A percentile compares a stretch with the other conserved stretches of the same genome.
These are phyloP conservation scores for Periophthalmus magnuspinnatus DNA, from an alignment of 2,797 vertebrate species.

Conservation along the genomic window DNA sequence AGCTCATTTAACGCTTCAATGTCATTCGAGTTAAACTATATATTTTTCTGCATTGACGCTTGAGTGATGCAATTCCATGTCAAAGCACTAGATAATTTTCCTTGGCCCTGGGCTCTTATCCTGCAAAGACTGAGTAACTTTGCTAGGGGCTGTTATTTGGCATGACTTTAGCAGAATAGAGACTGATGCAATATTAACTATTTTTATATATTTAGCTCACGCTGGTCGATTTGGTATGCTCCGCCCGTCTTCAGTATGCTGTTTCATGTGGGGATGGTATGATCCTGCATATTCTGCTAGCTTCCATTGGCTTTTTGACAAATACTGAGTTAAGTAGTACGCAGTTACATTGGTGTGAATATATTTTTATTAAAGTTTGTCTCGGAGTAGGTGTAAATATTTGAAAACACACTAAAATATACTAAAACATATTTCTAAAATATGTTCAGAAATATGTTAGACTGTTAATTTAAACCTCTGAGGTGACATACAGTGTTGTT, in stretches of 20 bases:
- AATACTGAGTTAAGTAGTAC: not conserved
- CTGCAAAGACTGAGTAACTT: not conserved
- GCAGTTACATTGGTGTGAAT: not conserved
- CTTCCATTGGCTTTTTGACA: slow-evolving; percentile 11
- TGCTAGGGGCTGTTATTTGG: not conserved
- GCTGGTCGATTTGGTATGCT: not conserved
- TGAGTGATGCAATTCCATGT: not conserved
- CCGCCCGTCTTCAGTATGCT: not conserved
- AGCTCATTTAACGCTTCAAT: not conserved
- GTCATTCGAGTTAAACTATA: not conserved
- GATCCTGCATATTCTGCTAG: not conserved
- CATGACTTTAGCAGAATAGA: slow-evolving; percentile 2
- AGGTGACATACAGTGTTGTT: too few species aligned
- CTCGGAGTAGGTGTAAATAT: too few species aligned
- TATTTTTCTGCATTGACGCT: not conserved
- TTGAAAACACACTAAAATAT: too few species aligned
- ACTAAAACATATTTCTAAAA: too few species aligned
- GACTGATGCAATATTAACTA: slow-evolving; percentile 8
- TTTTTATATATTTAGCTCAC: not conserved
- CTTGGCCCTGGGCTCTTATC: not conserved
- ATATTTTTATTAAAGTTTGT: not conserved
- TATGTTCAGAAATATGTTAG: too few species aligned
- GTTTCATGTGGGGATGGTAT: slow-evolving; percentile 1
- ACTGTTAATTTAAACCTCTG: too few species aligned
- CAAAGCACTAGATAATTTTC: not conserved